These are phyloP conservation scores for cattle (Bos taurus) DNA, from an alignment of 2,113 vertebrate species.

Conservation along the genomic window DNA sequence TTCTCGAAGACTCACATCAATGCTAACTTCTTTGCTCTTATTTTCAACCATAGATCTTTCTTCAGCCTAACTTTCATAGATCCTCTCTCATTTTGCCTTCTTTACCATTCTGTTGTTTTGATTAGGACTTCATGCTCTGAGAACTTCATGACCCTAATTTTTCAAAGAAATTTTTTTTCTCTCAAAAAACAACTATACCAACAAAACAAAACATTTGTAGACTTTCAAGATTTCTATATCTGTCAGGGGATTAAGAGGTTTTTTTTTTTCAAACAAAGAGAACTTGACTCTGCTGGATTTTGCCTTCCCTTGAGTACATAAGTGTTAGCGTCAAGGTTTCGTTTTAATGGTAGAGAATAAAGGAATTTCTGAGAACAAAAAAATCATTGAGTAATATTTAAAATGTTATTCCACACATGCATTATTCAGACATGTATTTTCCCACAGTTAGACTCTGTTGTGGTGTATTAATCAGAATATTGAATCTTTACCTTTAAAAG, in stretches of 20 bases:
- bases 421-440: neutral
- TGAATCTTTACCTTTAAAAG: slow-evolving; percentile 25
- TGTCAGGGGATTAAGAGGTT: neutral
- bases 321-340: neutral
- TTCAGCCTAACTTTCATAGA: neutral
- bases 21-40: neutral
- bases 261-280: neutral
- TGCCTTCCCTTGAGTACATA: neutral
- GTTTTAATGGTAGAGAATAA: neutral
- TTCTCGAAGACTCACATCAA: neutral
- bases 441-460: neutral
- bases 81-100: neutral
- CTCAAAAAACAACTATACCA: neutral
- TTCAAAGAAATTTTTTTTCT: neutral
- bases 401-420: neutral
- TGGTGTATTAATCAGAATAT: neutral
- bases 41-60: neutral
- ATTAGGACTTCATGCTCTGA: neutral
- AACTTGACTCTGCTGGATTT: neutral
- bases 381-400: neutral
- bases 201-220: neutral
- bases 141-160: neutral
- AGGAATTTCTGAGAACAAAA: neutral
- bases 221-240: neutral
- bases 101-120: neutral